Base-by-base conservation (phyloP, 2,888 invertebrate genomes). In the Glaucopsyche alexis region DNA sequence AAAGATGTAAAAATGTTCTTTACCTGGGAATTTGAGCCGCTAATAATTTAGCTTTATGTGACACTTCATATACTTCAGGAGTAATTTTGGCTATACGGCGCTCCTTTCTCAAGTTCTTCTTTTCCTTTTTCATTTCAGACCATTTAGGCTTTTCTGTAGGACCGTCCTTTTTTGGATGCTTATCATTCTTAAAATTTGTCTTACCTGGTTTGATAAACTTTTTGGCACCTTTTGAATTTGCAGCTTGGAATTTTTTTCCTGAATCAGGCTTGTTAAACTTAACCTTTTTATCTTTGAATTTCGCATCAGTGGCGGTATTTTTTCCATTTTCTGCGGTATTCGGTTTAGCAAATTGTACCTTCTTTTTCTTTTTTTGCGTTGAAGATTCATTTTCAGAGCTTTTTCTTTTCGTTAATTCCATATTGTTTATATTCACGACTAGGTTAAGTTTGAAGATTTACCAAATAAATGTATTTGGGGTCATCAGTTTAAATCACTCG, bases 101-200 rank as follows among this genome's bases (percentile, higher is more conserved):
- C 71, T 94, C 94, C 29, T 95, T 81, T 76, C 95, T 94, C 1
- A 97, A 85, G 76, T 96, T 94, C 80, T 96, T 96, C 81, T 96
- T 96, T 75, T 96, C 94, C 80, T 96, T 94, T 81, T 96, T 97
- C 84, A 95, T 94, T 82, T 96, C 95, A 13, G 93, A 90, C 97
- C 97, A 97, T 82, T 96, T 94, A 0, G 95, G 94, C 73, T 87
- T 96, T 81, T 82, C 88, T 3, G 81, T 84, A 72, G 77, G 80
- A 1, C 77, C 75, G 67, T 82, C 82, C 47, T 82, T 83, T 77
- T 87, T 88, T 1, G 82, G 74, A 75, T 80, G 79, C 45, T 84
- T 83, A 45, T 75, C 78, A 40, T 75, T 79, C 74, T 81, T 83
- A 72, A 78, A 79, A 72, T 77, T 80, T 5, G 79, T 76, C 72